Evolutionary conservation across 2,113 vertebrate species (phyloP).

Genomic region (Ornithorhynchus anatinus): DNA sequence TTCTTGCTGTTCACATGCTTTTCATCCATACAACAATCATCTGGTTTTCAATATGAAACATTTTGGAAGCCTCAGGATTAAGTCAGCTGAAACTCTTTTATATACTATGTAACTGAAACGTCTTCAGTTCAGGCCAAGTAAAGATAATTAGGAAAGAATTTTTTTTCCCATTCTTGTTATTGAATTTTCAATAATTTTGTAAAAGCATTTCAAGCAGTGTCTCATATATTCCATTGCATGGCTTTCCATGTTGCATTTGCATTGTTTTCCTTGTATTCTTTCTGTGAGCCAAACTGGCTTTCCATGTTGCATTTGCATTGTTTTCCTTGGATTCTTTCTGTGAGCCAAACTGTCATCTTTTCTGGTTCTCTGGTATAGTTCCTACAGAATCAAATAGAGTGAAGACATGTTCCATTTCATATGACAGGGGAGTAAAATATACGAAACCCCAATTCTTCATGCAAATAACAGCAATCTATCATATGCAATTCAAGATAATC

Average conservation of each 20-base stretch:
- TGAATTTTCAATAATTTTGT: conserved; percentile 17
- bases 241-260: background rate
- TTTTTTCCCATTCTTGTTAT: background rate
- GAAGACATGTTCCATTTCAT: background rate
- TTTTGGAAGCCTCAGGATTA: background rate
- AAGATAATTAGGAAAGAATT: background rate
- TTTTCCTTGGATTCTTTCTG: background rate
- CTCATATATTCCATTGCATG: background rate
- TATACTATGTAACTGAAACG: background rate
- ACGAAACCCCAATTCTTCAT: background rate
- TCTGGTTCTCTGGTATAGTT: background rate
- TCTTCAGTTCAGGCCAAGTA: background rate
- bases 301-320: background rate
- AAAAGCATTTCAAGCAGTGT: too few species aligned
- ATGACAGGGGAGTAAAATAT: background rate
- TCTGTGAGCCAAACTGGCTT: background rate
- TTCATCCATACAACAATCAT: background rate
- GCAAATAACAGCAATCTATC: background rate
- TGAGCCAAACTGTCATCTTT: background rate
- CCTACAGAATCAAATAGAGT: background rate
- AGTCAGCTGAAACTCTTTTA: background rate
- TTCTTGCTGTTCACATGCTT: background rate
- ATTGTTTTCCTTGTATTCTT: background rate
- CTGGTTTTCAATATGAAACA: conserved; percentile 11
- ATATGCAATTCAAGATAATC: background rate